Evolutionary conservation across 1,140 invertebrate species (phyloP).

Genomic region (Metaphire vulgaris): DNA sequence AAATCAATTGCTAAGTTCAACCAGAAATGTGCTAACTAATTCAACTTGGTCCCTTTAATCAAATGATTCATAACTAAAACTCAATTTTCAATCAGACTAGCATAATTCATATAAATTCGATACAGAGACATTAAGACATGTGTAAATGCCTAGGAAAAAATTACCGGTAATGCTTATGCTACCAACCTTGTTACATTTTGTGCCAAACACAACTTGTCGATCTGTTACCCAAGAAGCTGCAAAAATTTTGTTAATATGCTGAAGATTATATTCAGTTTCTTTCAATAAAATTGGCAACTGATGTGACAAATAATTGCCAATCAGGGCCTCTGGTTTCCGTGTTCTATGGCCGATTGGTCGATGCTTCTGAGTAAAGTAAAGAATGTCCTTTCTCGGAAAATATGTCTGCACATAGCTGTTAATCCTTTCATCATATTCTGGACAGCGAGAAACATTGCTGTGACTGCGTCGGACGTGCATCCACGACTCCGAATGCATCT

Average conservation of each 20-base stretch:
- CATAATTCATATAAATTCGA: too few relatives aligned
- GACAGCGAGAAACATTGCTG: not conserved
- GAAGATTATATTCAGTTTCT: slow-evolving; percentile 47
- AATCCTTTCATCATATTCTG: too few relatives aligned
- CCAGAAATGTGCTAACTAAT: too few relatives aligned
- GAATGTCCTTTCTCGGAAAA: not conserved
- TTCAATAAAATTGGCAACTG: slow-evolving; percentile 40
- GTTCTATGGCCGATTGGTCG: not conserved
- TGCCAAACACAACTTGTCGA: slow-evolving; percentile 87
- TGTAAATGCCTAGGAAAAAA: too few relatives aligned
- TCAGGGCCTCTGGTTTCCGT: slow-evolving; percentile 20
- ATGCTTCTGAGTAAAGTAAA: not conserved
- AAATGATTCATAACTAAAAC: too few relatives aligned
- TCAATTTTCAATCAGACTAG: too few relatives aligned
- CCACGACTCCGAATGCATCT: not conserved
- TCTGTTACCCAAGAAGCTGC: slow-evolving; percentile 92
- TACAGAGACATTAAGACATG: too few relatives aligned
- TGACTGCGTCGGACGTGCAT: not conserved
- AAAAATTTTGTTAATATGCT: slow-evolving; percentile 81
- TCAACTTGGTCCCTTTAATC: too few relatives aligned
- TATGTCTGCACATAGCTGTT: not conserved
- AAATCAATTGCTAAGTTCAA: too few relatives aligned
- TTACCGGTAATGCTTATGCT: too few relatives aligned
- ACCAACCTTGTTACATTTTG: slow-evolving; percentile 96
- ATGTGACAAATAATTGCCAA: slow-evolving; percentile 34